A percentile compares a stretch with the other conserved stretches of the same genome.
phyloP scores from a whole-genome alignment of 2,113 vertebrate genomes.

The Bothrops jararaca region DNA sequence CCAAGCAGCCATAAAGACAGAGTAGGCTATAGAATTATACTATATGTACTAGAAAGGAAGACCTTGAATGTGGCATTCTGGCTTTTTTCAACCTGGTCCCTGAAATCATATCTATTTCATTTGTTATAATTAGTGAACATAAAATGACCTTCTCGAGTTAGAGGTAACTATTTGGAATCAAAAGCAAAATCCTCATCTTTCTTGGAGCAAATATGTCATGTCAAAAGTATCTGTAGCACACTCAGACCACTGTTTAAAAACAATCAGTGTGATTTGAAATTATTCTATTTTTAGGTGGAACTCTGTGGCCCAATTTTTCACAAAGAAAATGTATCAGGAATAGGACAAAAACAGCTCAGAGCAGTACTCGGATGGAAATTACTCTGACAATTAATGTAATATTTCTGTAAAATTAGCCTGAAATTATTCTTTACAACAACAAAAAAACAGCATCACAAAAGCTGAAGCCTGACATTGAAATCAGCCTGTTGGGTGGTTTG shows the following conservation, averaged over 20 bases:
- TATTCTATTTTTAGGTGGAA: constrained; percentile 28
- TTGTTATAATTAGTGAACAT: not conserved
- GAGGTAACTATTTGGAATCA: not conserved
- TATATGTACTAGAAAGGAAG: not conserved
- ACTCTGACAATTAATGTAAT: constrained; percentile 18
- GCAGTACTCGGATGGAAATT: not conserved
- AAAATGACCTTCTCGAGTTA: not conserved
- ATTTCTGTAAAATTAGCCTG: constrained; percentile 2
- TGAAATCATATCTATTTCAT: not conserved
- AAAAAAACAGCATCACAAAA: not conserved
- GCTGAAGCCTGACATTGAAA: not conserved
- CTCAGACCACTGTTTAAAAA: not conserved
- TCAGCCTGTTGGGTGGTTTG: not conserved
- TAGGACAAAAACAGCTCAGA: constrained; percentile 12
- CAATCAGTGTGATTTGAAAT: not conserved
- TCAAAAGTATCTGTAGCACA: not conserved
- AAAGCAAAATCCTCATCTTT: not conserved
- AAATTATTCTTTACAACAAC: constrained; percentile 13
- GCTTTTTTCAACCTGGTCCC: not conserved
- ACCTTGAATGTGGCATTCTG: not conserved
- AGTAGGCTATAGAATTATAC: not conserved
- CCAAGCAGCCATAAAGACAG: not conserved
- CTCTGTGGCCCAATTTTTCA: constrained; percentile 26
- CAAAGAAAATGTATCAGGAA: constrained; percentile 36
- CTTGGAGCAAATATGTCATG: not conserved